Conservation (phyloP, 1,140 invertebrate genomes). For the Pogonognathellus flavescens region DNA sequence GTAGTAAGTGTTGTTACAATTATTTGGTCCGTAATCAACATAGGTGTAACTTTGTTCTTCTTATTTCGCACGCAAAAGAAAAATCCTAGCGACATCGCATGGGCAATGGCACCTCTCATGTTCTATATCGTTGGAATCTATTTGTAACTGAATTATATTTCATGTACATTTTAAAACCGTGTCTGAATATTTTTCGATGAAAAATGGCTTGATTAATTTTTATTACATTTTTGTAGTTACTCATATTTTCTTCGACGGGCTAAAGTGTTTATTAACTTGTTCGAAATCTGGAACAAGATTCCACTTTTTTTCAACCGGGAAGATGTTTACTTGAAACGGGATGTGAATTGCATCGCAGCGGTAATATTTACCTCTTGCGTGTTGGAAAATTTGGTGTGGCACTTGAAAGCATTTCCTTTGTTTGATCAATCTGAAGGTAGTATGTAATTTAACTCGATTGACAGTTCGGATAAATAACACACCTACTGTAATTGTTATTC, state of each 20-base stretch:
- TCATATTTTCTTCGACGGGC: neutral
- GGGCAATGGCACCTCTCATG: too few relatives aligned
- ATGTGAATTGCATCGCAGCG: constrained; percentile 18
- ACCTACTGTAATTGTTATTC: neutral
- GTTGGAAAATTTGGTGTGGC: constrained; percentile 15
- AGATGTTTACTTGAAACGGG: constrained; percentile 4
- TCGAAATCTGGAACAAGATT: neutral
- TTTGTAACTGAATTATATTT: neutral
- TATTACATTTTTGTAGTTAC: too few relatives aligned
- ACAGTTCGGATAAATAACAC: neutral
- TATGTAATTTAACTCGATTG: neutral
- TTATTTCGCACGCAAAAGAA: neutral
- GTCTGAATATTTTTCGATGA: too few relatives aligned
- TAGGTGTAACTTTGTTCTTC: neutral
- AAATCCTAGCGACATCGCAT: neutral
- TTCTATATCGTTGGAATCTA: neutral
- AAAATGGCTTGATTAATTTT: too few relatives aligned
- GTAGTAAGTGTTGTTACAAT: neutral
- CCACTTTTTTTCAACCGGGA: neutral
- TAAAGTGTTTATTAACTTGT: neutral
- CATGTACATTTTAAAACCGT: too few relatives aligned
- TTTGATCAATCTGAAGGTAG: constrained; percentile 9
- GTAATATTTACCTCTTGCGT: constrained; percentile 41
- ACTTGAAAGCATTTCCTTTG: constrained; percentile 14
- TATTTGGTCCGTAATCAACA: neutral